Conservation (phyloP, 2,888 invertebrate genomes). For the Macaria liturata region DNA sequence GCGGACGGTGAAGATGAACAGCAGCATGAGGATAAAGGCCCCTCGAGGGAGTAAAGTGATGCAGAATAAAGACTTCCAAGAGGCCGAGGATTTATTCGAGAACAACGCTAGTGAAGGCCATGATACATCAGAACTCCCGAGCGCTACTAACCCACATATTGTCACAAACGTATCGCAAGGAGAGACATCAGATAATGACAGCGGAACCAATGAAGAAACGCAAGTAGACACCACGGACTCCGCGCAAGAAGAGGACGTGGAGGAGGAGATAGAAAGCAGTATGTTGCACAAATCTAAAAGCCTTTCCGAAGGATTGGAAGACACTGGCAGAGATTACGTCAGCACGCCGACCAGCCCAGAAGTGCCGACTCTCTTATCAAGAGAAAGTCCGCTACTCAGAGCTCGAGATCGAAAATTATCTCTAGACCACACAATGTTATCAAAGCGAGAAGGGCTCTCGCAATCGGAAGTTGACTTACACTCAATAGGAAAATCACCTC, state of each 20-base stretch:
- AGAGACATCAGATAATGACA: no score
- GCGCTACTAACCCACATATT: slow-evolving; percentile 59
- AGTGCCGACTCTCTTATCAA: slow-evolving; percentile 22
- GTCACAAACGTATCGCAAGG: slow-evolving; percentile 23
- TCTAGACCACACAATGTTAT: slow-evolving; percentile 65
- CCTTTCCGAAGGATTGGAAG: slow-evolving; percentile 40
- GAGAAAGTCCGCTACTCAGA: slow-evolving; percentile 36
- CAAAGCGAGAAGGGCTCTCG: slow-evolving; percentile 61
- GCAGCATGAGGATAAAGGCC: slow-evolving; percentile 68
- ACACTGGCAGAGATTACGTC: slow-evolving; percentile 27
- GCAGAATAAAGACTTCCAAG: slow-evolving; percentile 64
- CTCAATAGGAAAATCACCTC: slow-evolving; percentile 68
- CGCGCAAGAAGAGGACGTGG: slow-evolving; percentile 17
- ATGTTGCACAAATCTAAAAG: slow-evolving; percentile 37
- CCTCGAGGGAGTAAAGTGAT: slow-evolving; percentile 68
- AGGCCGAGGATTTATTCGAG: slow-evolving; percentile 57
- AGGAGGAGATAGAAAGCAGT: slow-evolving; percentile 18
- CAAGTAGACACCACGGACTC: no score
- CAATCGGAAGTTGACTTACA: slow-evolving; percentile 73
- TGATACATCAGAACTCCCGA: slow-evolving; percentile 39
- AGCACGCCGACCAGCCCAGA: slow-evolving; percentile 23
- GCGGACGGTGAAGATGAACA: slow-evolving; percentile 73
- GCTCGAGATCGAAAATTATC: slow-evolving; percentile 66
- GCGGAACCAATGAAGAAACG: no score
- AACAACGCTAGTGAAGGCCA: slow-evolving; percentile 33